Percentiles rank a stretch among this genome's conserved stretches.
phyloP scores from a whole-genome alignment of 2,113 vertebrate species.

The Sinocyclocheilus rhinocerous region DNA sequence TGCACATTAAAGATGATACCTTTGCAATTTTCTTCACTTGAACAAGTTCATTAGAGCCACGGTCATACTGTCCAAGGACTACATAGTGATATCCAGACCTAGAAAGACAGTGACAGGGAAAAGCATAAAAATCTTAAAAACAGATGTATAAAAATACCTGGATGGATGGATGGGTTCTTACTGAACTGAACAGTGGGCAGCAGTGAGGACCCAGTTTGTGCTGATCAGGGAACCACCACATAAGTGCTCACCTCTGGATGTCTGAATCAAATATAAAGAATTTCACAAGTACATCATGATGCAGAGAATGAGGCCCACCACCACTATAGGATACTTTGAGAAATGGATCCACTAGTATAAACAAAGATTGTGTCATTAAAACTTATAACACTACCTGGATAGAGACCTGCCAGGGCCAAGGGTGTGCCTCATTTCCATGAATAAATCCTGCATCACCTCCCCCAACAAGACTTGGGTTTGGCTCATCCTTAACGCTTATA shows the following conservation, averaged over 20 bases:
- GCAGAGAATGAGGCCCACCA: not conserved
- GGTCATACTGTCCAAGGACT: slow-evolving; percentile 78
- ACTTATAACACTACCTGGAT: slow-evolving; percentile 75
- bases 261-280: slow-evolving; percentile 55
- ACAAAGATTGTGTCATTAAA: not conserved
- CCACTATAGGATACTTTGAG: not conserved
- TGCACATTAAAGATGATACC: slow-evolving; percentile 64
- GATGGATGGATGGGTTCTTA: slow-evolving; percentile 54
- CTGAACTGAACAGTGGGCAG: slow-evolving; percentile 78
- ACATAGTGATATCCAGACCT: slow-evolving; percentile 74
- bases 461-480: not conserved
- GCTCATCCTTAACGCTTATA: no score
- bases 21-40: slow-evolving; percentile 76
- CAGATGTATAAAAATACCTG: not conserved
- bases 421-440: slow-evolving; percentile 63
- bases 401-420: slow-evolving; percentile 88
- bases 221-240: slow-evolving; percentile 76
- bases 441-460: not conserved
- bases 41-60: slow-evolving; percentile 64
- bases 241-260: slow-evolving; percentile 71
- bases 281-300: not conserved
- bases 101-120: slow-evolving; percentile 18
- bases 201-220: slow-evolving; percentile 75
- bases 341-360: not conserved
- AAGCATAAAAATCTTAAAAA: not conserved